phyloP scores from a whole-genome alignment of 2,888 invertebrate species.

The Quadroppia sp. region DNA sequence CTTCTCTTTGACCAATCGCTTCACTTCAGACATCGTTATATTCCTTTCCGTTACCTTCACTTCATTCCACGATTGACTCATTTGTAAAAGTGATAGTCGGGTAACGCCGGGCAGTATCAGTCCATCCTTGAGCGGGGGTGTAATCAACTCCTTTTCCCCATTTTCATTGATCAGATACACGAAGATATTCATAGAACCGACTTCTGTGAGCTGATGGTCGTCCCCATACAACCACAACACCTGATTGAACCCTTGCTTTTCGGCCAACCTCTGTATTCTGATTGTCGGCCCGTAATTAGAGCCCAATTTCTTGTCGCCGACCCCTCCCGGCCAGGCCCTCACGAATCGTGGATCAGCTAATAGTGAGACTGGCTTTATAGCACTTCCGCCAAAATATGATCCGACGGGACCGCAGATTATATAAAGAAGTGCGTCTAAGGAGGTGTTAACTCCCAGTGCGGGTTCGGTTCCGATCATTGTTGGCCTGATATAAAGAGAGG shows the following conservation, averaged over 20 bases:
- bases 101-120: slow-evolving; percentile 93
- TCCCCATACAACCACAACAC: slow-evolving; percentile 94
- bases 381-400: slow-evolving; percentile 73
- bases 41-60: slow-evolving; percentile 72
- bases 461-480: slow-evolving; percentile 97
- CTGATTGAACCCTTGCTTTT: slow-evolving; percentile 82
- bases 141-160: slow-evolving; percentile 86
- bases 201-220: slow-evolving; percentile 89
- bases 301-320: slow-evolving; percentile 91
- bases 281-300: slow-evolving; percentile 64
- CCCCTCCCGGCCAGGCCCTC: slow-evolving; percentile 77
- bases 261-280: slow-evolving; percentile 61
- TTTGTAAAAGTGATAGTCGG: slow-evolving; percentile 75
- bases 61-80: slow-evolving; percentile 63
- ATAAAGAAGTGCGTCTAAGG: slow-evolving; percentile 83
- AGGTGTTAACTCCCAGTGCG: slow-evolving; percentile 80
- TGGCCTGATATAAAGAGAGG: slow-evolving; percentile 92
- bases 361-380: slow-evolving; percentile 69
- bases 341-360: slow-evolving; percentile 82
- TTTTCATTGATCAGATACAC: slow-evolving; percentile 77
- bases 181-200: slow-evolving; percentile 98
- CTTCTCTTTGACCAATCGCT: slow-evolving; percentile 68
- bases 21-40: slow-evolving; percentile 78
- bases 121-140: slow-evolving; percentile 81
- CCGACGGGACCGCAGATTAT: slow-evolving; percentile 90